Conservation (phyloP, 2,888 invertebrate genomes). For the Sabellastarte sp. region DNA sequence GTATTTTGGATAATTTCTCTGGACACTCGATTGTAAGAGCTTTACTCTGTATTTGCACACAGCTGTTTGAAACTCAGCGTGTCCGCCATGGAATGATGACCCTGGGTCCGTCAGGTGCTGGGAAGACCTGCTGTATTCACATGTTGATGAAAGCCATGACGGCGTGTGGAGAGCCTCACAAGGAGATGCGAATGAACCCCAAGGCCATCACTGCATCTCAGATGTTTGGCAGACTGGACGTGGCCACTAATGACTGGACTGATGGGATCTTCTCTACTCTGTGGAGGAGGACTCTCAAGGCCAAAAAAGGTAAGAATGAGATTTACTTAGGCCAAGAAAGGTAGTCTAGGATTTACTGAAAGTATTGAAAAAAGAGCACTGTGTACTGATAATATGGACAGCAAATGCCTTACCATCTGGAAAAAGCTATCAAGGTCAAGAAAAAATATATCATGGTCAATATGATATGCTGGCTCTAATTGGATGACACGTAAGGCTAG, state of each 20-base stretch:
- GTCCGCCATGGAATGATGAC: constrained; percentile 71
- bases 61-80: constrained; percentile 60
- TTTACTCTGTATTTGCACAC: constrained; percentile 5
- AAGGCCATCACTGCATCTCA: constrained; percentile 96
- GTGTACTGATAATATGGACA: no score
- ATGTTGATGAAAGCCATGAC: constrained; percentile 88
- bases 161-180: constrained; percentile 79
- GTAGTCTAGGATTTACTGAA: no score
- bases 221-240: constrained; percentile 95
- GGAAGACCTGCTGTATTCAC: constrained; percentile 89
- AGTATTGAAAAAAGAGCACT: no score
- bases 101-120: constrained; percentile 88
- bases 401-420: no score
- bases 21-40: no score
- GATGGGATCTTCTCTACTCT: constrained; percentile 96
- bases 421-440: no score
- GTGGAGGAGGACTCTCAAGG: constrained; percentile 89
- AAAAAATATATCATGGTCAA: no score
- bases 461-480: no score
- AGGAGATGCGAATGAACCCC: constrained; percentile 98
- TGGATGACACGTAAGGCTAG: no score
- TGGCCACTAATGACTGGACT: constrained; percentile 98
- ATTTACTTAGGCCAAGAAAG: no score
- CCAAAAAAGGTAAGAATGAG: constrained; percentile 71
- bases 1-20: no score